A percentile compares a stretch with the other conserved stretches of the same genome.
phyloP scores from a whole-genome alignment of 2,888 invertebrate species.

The Taphrorychus bicolor region DNA sequence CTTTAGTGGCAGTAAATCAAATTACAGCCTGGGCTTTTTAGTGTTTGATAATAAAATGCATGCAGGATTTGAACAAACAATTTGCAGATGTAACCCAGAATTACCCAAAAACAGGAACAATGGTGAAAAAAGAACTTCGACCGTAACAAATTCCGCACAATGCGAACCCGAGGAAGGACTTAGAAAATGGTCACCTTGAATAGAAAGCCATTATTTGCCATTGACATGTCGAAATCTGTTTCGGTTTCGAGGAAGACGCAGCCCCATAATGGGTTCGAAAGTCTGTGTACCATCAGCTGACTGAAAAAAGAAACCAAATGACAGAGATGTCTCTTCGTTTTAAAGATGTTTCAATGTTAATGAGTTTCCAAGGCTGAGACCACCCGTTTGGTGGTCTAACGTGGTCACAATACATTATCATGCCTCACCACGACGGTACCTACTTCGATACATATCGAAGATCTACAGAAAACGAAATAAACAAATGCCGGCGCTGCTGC shows the following conservation, averaged over 20 bases:
- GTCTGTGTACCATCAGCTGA: neutral
- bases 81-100: slow-evolving; percentile 14
- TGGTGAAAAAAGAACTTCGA: slow-evolving; percentile 21
- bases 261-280: neutral
- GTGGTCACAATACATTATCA: neutral
- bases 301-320: neutral
- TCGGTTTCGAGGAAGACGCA: slow-evolving; percentile 2
- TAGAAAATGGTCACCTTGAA: slow-evolving; percentile 42
- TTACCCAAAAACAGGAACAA: neutral
- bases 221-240: slow-evolving; percentile 28
- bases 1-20: too few relatives aligned
- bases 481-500: slow-evolving; percentile 41
- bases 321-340: slow-evolving; percentile 1
- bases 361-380: slow-evolving; percentile 10
- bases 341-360: neutral
- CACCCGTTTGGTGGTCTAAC: slow-evolving; percentile 26
- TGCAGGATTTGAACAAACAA: too few relatives aligned
- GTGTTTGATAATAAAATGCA: too few relatives aligned
- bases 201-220: slow-evolving; percentile 33
- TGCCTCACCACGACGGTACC: slow-evolving; percentile 16
- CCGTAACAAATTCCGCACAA: slow-evolving; percentile 24
- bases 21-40: too few relatives aligned
- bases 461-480: slow-evolving; percentile 36
- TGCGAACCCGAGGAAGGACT: slow-evolving; percentile 19
- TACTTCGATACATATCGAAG: slow-evolving; percentile 28